Evolutionary conservation across 2,797 vertebrate species (phyloP).

Genomic region (Myotis myotis): DNA sequence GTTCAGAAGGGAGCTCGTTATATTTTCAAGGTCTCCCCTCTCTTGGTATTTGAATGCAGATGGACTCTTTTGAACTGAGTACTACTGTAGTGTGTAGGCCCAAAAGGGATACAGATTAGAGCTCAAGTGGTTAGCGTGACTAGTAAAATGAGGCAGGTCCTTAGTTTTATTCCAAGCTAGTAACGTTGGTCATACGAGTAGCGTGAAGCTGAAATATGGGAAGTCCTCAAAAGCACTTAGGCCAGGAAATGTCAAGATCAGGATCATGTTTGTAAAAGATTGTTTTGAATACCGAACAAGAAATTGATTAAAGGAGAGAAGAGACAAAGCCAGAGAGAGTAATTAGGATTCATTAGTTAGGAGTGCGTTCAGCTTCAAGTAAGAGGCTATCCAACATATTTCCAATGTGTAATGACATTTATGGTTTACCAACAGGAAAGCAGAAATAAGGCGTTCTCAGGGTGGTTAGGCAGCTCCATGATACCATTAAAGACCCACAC

Average conservation of each 20-base stretch:
- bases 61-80: neutral
- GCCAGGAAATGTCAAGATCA: neutral
- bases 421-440: slow-evolving; percentile 19
- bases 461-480: neutral
- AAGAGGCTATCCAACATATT: neutral
- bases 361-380: neutral
- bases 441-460: neutral
- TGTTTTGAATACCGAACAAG: neutral
- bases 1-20: rapidly evolving
- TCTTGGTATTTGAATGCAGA: neutral
- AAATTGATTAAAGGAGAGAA: neutral
- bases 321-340: neutral
- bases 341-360: neutral
- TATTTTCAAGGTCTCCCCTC: neutral
- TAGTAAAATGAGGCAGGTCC: neutral
- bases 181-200: neutral
- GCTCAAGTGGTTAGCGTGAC: neutral
- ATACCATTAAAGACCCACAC: neutral
- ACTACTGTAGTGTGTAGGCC: neutral
- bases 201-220: neutral
- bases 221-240: neutral
- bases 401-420: neutral
- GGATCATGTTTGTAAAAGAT: neutral
- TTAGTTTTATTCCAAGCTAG: neutral
- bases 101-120: neutral